These are phyloP conservation scores for Gryllus bimaculatus DNA, from an alignment of 1,140 invertebrate genomes.

Conservation along the genomic window DNA sequence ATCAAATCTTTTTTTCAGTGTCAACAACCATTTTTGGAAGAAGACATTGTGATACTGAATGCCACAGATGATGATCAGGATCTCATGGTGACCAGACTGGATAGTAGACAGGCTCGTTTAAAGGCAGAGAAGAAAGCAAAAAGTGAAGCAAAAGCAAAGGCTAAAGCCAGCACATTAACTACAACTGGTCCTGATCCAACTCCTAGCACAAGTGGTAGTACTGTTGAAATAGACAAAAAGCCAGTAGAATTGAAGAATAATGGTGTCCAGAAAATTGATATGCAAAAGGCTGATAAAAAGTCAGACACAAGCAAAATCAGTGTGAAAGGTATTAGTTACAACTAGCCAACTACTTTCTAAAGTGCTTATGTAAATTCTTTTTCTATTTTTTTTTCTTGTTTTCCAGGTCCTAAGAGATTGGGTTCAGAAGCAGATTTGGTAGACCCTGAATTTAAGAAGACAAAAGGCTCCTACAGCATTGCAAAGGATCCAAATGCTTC, in stretches of 20 bases:
- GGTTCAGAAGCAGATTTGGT: constrained; percentile 28
- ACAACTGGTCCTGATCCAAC: neutral
- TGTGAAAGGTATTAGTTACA: neutral
- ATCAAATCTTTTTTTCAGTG: constrained; percentile 54
- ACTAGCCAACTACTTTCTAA: neutral
- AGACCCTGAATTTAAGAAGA: constrained; percentile 64
- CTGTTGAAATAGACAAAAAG: neutral
- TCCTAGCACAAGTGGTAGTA: neutral
- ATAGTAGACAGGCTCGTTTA: constrained; percentile 47
- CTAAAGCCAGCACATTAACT: constrained; percentile 18
- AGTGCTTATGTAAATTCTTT: neutral
- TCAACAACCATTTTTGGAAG: constrained; percentile 60
- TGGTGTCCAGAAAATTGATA: constrained; percentile 20
- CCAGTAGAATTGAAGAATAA: neutral
- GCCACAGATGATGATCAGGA: constrained; percentile 70
- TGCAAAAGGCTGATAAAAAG: constrained; percentile 17
- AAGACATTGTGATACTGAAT: constrained; percentile 82
- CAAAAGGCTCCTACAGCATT: constrained; percentile 69
- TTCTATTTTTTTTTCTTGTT: neutral
- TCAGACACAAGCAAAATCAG: neutral
- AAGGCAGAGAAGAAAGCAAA: constrained; percentile 65
- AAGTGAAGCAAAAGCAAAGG: constrained; percentile 35
- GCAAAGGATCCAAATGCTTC: constrained; percentile 85
- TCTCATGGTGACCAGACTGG: constrained; percentile 53
- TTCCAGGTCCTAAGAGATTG: constrained; percentile 15